A percentile compares a stretch with the other conserved stretches of the same genome.
Conservation (phyloP, 2,113 vertebrate genomes). For the Vimba vimba region DNA sequence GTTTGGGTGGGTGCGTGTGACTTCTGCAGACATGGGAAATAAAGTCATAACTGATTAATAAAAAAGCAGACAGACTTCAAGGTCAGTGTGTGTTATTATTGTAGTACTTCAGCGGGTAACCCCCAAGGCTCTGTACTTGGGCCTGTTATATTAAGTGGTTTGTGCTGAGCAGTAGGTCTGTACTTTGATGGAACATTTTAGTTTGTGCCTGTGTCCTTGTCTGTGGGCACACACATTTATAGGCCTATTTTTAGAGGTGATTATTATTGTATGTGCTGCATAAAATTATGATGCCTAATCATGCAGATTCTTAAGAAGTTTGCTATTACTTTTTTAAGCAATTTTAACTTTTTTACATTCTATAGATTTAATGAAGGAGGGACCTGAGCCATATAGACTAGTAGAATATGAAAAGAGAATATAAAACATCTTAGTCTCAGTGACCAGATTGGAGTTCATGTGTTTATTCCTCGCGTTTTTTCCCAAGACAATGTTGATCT, state of each 20-base stretch:
- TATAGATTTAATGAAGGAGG: background rate
- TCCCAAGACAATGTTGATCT: background rate
- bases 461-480: background rate
- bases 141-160: slow-evolving; percentile 47
- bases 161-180: background rate
- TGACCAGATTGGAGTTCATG: background rate
- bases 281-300: background rate
- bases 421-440: background rate
- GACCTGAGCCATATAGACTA: background rate
- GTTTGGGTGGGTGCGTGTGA: background rate
- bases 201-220: slow-evolving; percentile 23
- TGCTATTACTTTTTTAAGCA: background rate
- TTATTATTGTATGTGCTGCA: background rate
- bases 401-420: background rate
- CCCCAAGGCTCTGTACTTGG: slow-evolving; percentile 31
- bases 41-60: slow-evolving; percentile 49
- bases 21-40: slow-evolving; percentile 36
- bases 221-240: background rate
- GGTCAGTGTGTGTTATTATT: slow-evolving; percentile 42
- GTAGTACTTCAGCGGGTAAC: slow-evolving; percentile 12
- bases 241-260: background rate
- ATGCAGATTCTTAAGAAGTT: background rate
- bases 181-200: slow-evolving; percentile 21
- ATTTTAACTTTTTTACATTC: background rate
- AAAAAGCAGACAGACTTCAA: slow-evolving; percentile 45